Base-by-base conservation (phyloP, 2,888 invertebrate genomes). In the Frankliniella intonsa region DNA sequence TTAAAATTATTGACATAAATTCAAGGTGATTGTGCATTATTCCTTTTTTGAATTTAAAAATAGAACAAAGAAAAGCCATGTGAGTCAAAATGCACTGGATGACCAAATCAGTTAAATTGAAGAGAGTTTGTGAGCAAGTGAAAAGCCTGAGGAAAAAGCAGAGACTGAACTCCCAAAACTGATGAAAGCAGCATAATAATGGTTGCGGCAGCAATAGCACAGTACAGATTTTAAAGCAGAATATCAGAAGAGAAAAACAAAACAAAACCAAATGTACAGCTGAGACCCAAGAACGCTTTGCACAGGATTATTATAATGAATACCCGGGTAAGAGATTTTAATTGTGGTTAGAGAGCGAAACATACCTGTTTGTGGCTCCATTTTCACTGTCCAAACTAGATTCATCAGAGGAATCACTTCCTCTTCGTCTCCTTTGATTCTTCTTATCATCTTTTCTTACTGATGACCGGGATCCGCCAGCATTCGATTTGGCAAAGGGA, bases 381-480 rank as follows among this genome's bases (percentile, higher is more conserved):
- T 90, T 90, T 84, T 91, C 91, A 87, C 91, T 91, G 80, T 86
- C 86, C 83, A 85, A 86, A 83, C 86, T 86, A 8, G 86, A 86
- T 51, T 86, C 87, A 81, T 85, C 85, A 69, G 84, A 85, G 65
- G 85, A 84, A 51, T 85, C 85, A 81, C 83, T 82, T 81, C 84
- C 84, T 55, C 83, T 82, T 81, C 83, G 82, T 80, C 84, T 83
- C 12, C 25, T 76, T 76, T 76, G 69, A 81, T 51, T 82, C 81
- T 17, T 80, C 17, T 22, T 25, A 51, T 80, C 55, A n/a, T 81
- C 19, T 65, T 25, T n/a, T 9, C 25, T 76, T 10, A 25, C 9
- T 8, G 69, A 22, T 25, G 69, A 11, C 7, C 25, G 69, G 22
- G 69, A n/a, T n/a, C 62, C n/a, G 62, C n/a, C n/a, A 62, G 62